Percentiles rank a stretch among this genome's conserved stretches.
Evolutionary conservation across 2,888 invertebrate species (phyloP).

Genomic region (Bellardia pandia): DNA sequence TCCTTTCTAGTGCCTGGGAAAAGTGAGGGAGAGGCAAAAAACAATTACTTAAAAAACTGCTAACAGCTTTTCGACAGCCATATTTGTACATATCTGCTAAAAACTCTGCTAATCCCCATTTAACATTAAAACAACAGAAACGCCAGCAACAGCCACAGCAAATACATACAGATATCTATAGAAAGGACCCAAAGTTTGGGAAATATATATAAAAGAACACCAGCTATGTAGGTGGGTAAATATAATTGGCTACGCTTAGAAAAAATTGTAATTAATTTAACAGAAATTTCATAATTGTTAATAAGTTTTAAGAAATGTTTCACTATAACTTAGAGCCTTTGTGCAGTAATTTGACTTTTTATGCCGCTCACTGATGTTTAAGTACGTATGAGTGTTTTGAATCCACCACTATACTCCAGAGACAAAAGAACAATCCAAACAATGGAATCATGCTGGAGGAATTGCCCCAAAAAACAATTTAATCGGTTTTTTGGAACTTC

Average conservation of each 20-base stretch:
- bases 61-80: conserved; percentile 24
- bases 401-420: too few relatives aligned
- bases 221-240: background rate
- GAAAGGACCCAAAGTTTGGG: background rate
- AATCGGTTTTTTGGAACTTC: too few relatives aligned
- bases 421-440: too few relatives aligned
- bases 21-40: background rate
- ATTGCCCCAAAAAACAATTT: too few relatives aligned
- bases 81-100: conserved; percentile 21
- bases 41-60: background rate
- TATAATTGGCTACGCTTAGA: conserved; percentile 10
- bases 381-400: too few relatives aligned
- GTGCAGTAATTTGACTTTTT: too few relatives aligned
- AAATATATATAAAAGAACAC: background rate
- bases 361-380: too few relatives aligned
- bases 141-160: background rate
- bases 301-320: background rate
- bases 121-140: conserved; percentile 13
- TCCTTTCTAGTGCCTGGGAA: too few relatives aligned
- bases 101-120: conserved; percentile 38
- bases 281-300: background rate
- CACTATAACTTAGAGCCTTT: too few relatives aligned
- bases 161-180: background rate
- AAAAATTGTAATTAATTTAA: background rate
- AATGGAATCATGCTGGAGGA: too few relatives aligned